A percentile compares a stretch with the other conserved stretches of the same genome.
Conservation (phyloP, 1,140 invertebrate genomes). For the Achroia grisella region DNA sequence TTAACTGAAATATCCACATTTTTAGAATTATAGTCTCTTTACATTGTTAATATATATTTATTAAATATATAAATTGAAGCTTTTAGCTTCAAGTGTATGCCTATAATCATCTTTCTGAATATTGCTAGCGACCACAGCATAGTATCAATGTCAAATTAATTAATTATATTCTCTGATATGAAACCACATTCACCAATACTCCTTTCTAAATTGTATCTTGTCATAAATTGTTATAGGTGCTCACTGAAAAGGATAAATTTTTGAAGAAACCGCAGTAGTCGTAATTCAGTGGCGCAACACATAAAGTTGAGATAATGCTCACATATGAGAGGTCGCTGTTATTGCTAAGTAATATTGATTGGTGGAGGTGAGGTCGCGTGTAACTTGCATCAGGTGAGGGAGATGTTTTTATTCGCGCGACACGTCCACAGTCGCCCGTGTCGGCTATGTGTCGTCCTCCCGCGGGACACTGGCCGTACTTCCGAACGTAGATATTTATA, state of each 20-base stretch:
- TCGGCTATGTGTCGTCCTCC: slow-evolving; percentile 57
- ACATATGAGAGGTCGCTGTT: slow-evolving; percentile 33
- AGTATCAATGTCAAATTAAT: too few relatives aligned
- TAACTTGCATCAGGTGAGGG: slow-evolving; percentile 28
- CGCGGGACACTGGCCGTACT: slow-evolving; percentile 66
- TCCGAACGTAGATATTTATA: slow-evolving; percentile 70
- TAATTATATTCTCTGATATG: too few relatives aligned
- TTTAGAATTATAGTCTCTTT: too few relatives aligned
- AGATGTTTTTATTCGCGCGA: slow-evolving; percentile 67
- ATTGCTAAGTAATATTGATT: slow-evolving; percentile 65
- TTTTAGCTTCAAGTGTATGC: too few relatives aligned
- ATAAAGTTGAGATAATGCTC: slow-evolving; percentile 34
- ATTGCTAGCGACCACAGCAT: too few relatives aligned
- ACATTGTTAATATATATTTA: too few relatives aligned
- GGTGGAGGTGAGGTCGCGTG: slow-evolving; percentile 23
- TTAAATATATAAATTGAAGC: too few relatives aligned
- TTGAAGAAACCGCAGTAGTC: slow-evolving; percentile 9
- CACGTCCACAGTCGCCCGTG: slow-evolving; percentile 56
- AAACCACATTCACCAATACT: not conserved
- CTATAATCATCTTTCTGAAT: too few relatives aligned
- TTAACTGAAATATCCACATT: too few relatives aligned
- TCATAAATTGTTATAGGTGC: too few relatives aligned
- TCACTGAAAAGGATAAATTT: slow-evolving; percentile 2
- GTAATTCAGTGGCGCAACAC: slow-evolving; percentile 19
- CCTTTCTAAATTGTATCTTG: too few relatives aligned